Percentiles rank a stretch among this genome's conserved stretches.
These are phyloP conservation scores for Sebastes trivittatus DNA, from an alignment of 2,797 vertebrate species.

Conservation along the genomic window DNA sequence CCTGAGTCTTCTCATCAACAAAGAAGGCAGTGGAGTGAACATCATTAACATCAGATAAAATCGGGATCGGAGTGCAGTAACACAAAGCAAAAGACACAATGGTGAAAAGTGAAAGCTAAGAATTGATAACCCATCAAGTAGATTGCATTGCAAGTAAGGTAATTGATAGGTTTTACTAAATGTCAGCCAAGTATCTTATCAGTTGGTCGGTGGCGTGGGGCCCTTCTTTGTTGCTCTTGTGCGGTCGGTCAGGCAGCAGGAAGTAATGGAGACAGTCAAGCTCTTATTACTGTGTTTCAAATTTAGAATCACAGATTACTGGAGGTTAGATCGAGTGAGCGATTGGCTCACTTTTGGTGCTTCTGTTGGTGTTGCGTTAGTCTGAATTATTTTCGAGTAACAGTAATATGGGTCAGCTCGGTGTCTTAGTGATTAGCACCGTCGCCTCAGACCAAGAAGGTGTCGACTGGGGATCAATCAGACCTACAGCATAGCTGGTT, in stretches of 20 bases:
- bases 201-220: background rate
- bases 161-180: constrained; percentile 44
- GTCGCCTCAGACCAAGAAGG: background rate
- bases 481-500: background rate
- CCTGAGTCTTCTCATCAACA: background rate
- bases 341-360: background rate
- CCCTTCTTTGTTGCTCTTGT: constrained; percentile 25
- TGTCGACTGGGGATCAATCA: background rate
- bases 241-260: background rate
- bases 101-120: constrained; percentile 11
- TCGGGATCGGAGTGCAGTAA: background rate
- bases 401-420: background rate
- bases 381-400: background rate
- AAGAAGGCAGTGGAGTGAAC: background rate
- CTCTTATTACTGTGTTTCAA: constrained; percentile 49
- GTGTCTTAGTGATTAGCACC: background rate
- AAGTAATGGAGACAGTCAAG: constrained; percentile 45
- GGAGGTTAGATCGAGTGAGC: background rate
- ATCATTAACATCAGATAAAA: constrained; percentile 15
- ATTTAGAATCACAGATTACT: constrained; percentile 24
- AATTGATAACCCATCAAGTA: constrained; percentile 3
- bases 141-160: constrained; percentile 18
- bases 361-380: background rate
- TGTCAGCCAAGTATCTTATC: constrained; percentile 58
- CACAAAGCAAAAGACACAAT: constrained; percentile 1